Percentiles rank a stretch among this genome's conserved stretches.
phyloP scores from a whole-genome alignment of 2,888 invertebrate genomes.

The Morpho helenor region DNA sequence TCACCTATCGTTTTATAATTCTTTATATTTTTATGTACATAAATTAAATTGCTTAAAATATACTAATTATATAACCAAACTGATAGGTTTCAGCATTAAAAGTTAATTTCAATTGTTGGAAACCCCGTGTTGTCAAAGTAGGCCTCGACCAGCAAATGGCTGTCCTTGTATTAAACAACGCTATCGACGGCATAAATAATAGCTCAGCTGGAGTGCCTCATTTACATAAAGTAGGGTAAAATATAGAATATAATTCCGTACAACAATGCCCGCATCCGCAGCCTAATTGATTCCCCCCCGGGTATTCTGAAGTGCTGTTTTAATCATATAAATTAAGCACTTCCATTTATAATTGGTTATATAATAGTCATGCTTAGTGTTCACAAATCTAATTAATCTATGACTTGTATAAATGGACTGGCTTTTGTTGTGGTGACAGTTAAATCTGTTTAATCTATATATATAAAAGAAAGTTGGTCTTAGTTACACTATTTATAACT shows the following conservation, averaged over 20 bases:
- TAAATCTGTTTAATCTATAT: too few species aligned
- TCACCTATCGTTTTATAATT: too few species aligned
- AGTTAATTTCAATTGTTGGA: too few species aligned
- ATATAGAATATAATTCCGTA: slow-evolving; percentile 16
- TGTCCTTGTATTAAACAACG: not conserved
- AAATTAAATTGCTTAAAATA: too few species aligned
- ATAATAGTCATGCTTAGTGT: slow-evolving; percentile 19
- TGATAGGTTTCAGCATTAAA: too few species aligned
- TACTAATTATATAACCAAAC: too few species aligned
- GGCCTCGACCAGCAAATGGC: too few species aligned
- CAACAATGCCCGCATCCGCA: slow-evolving; percentile 25
- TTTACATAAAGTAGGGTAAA: slow-evolving; percentile 12
- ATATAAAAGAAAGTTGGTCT: too few species aligned
- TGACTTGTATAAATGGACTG: not conserved
- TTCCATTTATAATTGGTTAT: slow-evolving; percentile 23
- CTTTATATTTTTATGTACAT: too few species aligned
- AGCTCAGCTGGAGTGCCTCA: slow-evolving; percentile 5
- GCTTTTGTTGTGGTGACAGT: too few species aligned
- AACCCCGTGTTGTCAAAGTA: too few species aligned
- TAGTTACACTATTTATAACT: too few species aligned
- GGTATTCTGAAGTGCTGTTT: slow-evolving; percentile 20
- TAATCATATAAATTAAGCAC: slow-evolving; percentile 24
- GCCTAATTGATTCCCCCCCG: slow-evolving; percentile 14
- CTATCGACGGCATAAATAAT: slow-evolving; percentile 2
- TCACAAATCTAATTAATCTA: not conserved